Evolutionary conservation across 2,797 vertebrate genomes (phyloP).

Genomic region (Micromesistius poutassou): DNA sequence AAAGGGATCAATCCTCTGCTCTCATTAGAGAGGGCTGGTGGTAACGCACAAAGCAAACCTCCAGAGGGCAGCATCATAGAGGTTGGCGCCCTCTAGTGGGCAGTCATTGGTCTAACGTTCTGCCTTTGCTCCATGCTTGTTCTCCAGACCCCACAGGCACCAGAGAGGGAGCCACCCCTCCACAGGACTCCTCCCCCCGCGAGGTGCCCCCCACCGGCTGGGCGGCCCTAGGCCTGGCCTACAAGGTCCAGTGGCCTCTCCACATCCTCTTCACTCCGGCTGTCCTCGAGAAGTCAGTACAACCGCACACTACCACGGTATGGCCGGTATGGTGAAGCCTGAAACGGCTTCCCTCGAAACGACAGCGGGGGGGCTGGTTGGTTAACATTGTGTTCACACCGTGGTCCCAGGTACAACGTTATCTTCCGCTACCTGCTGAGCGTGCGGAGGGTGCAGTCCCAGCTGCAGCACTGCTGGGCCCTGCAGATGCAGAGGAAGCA

Average conservation of each 20-base stretch:
- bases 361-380: neutral
- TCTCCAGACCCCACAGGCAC: slow-evolving; percentile 77
- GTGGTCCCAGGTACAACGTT: slow-evolving; percentile 85
- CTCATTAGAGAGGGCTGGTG: neutral
- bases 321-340: neutral
- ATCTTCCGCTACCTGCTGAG: slow-evolving; percentile 96
- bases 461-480: slow-evolving; percentile 98
- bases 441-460: slow-evolving; percentile 91
- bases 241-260: slow-evolving; percentile 97
- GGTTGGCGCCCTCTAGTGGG: neutral
- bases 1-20: neutral
- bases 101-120: neutral
- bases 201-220: slow-evolving; percentile 91
- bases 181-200: slow-evolving; percentile 89
- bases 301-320: no score
- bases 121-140: neutral
- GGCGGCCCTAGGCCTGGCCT: slow-evolving; percentile 94
- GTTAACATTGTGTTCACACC: neutral
- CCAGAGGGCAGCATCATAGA: neutral
- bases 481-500: slow-evolving; percentile 97
- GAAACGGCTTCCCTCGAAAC: neutral
- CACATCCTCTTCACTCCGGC: slow-evolving; percentile 98
- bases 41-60: neutral
- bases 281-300: slow-evolving; percentile 90
- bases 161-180: slow-evolving; percentile 82